These are phyloP conservation scores for Ichneumoninae sp. DNA, from an alignment of 2,888 invertebrate genomes.

Conservation along the genomic window DNA sequence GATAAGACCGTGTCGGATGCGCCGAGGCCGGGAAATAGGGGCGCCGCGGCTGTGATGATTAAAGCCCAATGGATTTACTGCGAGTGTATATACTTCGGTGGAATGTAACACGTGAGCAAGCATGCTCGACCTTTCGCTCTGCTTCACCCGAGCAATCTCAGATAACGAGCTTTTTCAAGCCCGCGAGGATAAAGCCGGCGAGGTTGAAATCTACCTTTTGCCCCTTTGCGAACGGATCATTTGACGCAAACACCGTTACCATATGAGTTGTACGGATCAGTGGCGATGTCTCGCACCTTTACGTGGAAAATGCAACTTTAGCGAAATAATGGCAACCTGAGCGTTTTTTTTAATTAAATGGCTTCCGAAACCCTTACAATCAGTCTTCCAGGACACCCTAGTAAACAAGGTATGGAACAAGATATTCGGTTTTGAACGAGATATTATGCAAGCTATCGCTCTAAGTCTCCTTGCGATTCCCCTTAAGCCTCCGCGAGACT, in stretches of 20 bases:
- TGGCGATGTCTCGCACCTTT: too few species aligned
- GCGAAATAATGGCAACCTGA: background rate
- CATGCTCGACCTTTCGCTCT: background rate
- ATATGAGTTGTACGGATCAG: background rate
- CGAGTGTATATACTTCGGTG: background rate
- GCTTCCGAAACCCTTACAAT: too few species aligned
- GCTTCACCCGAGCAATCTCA: background rate
- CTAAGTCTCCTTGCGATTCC: too few species aligned
- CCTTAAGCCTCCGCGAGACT: background rate
- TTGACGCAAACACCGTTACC: background rate
- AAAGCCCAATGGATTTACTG: constrained; percentile 23
- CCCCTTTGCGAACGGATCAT: background rate
- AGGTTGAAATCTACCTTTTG: background rate
- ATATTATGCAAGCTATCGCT: too few species aligned
- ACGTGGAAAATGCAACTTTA: too few species aligned
- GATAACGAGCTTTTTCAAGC: background rate
- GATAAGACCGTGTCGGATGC: constrained; percentile 14
- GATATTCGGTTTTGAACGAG: too few species aligned
- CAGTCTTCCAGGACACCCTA: too few species aligned
- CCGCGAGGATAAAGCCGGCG: background rate
- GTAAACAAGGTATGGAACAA: too few species aligned
- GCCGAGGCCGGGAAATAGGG: constrained; percentile 5
- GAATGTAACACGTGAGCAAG: background rate
- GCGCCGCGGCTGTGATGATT: constrained; percentile 30
- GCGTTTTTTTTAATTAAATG: background rate